Conservation (phyloP, 1,140 invertebrate genomes). For the Ceratina calcarata region DNA sequence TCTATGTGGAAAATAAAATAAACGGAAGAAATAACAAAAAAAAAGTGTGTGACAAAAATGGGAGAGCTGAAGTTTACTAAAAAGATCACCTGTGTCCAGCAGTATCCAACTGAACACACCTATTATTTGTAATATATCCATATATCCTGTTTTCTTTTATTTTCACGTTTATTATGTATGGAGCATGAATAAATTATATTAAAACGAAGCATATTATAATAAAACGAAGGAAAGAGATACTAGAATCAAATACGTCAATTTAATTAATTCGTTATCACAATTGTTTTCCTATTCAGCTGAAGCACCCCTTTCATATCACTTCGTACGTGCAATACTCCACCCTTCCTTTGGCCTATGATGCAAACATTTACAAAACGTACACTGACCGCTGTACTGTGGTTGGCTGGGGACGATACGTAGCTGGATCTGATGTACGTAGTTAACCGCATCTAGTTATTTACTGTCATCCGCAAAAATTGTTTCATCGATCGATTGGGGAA, state of each 20-base stretch:
- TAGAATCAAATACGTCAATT: not conserved
- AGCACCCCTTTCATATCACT: conserved; percentile 34
- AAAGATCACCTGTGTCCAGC: too few relatives aligned
- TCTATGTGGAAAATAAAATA: conserved; percentile 62
- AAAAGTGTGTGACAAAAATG: not conserved
- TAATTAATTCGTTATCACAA: not conserved
- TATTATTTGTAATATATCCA: too few relatives aligned
- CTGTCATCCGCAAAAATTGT: not conserved
- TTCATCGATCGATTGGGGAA: not conserved
- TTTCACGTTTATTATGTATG: too few relatives aligned
- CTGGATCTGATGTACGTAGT: conserved; percentile 35
- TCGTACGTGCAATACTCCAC: conserved; percentile 34
- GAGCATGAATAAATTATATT: too few relatives aligned
- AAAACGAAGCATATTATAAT: not conserved
- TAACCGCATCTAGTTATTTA: conserved; percentile 13
- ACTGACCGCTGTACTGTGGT: conserved; percentile 52
- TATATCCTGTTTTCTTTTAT: not conserved
- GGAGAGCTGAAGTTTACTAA: not conserved
- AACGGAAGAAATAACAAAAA: conserved; percentile 17
- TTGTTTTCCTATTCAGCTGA: conserved; percentile 32
- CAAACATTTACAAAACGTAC: conserved; percentile 54
- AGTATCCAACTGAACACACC: not conserved
- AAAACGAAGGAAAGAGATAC: not conserved
- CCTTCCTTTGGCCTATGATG: conserved; percentile 32
- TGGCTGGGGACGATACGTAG: conserved; percentile 67